Evolutionary conservation across 2,888 invertebrate species (phyloP).

Genomic region (Diadegma fenestrale): DNA sequence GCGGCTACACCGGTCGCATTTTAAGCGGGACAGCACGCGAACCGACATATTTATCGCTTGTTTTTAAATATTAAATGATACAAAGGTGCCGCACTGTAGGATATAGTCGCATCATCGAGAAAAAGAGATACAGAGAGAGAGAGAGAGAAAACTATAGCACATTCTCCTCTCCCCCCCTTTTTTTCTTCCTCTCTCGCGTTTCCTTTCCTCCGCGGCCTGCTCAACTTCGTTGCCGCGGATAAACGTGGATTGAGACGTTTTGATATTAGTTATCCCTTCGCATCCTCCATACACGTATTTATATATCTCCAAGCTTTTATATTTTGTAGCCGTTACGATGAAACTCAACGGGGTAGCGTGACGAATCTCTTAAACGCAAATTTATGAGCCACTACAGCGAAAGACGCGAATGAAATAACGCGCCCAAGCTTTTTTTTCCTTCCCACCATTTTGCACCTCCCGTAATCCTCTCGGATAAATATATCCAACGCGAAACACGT

Average conservation of each 20-base stretch:
- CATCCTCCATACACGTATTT: constrained; percentile 33
- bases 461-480: constrained; percentile 61
- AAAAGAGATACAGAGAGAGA: constrained; percentile 1
- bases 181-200: neutral
- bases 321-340: constrained; percentile 34
- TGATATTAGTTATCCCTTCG: constrained; percentile 70
- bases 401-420: constrained; percentile 36
- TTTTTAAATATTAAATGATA: constrained; percentile 85
- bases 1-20: constrained; percentile 72
- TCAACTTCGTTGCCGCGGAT: constrained; percentile 45
- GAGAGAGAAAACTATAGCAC: neutral
- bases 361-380: constrained; percentile 76
- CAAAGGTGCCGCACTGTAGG: constrained; percentile 81
- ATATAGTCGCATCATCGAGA: constrained; percentile 43
- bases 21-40: constrained; percentile 78
- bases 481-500: constrained; percentile 31
- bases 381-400: constrained; percentile 73
- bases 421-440: constrained; percentile 31
- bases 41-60: constrained; percentile 84
- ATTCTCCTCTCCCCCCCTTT: neutral
- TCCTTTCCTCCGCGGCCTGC: constrained; percentile 10
- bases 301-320: constrained; percentile 50
- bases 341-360: constrained; percentile 73
- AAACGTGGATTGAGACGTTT: constrained; percentile 77
- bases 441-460: constrained; percentile 30